Conservation (phyloP, 2,888 invertebrate genomes). For the Pheosia gnoma region DNA sequence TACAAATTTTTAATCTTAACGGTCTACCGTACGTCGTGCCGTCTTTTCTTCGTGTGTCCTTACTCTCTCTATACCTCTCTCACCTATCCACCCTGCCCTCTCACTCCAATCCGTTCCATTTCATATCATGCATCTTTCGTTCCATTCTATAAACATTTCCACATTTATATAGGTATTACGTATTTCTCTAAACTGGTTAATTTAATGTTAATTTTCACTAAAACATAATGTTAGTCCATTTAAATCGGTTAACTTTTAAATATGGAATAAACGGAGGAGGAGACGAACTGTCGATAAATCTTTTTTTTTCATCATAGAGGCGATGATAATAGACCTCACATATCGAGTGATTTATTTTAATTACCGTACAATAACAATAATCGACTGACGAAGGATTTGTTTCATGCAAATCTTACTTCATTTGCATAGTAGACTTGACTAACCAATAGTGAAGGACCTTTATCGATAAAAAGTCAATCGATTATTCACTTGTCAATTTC, state of each 20-base stretch:
- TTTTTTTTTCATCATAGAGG: conserved; percentile 20
- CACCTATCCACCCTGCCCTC: no score
- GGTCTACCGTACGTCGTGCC: no score
- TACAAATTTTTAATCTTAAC: no score
- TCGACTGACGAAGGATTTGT: conserved; percentile 66
- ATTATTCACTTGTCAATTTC: conserved; percentile 8
- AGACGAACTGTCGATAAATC: conserved; percentile 18
- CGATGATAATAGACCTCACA: conserved; percentile 49
- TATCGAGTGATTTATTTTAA: conserved; percentile 56
- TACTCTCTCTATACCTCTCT: no score
- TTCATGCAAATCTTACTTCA: conserved; percentile 65
- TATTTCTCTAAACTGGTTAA: neutral
- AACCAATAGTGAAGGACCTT: conserved; percentile 27
- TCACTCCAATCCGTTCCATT: no score
- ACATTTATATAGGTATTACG: no score
- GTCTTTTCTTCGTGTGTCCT: no score
- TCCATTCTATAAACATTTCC: no score
- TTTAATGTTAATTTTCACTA: neutral
- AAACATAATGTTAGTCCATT: neutral
- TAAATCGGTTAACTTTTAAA: neutral
- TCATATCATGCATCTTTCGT: no score
- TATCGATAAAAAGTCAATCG: conserved; percentile 19
- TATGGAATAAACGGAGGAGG: conserved; percentile 7
- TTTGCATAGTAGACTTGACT: conserved; percentile 60
- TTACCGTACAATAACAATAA: conserved; percentile 68